Evolutionary conservation across 2,888 invertebrate species (phyloP).

Genomic region (Dendrolimus pini): DNA sequence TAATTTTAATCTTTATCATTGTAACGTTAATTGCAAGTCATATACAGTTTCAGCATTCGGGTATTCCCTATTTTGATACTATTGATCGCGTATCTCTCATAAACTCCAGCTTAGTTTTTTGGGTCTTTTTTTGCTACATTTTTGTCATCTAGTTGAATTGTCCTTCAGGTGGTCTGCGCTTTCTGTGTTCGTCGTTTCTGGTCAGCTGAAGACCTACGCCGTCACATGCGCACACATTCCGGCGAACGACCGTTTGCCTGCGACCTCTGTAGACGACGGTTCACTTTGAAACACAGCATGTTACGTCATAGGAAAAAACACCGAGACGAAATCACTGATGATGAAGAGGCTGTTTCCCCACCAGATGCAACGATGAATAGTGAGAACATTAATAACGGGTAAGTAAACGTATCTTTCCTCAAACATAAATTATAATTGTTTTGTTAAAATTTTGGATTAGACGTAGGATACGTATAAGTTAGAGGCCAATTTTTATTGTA

Average conservation of each 20-base stretch:
- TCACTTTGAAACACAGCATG: slow-evolving; percentile 97
- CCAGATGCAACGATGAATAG: slow-evolving; percentile 61
- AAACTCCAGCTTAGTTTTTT: too few species aligned
- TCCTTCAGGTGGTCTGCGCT: slow-evolving; percentile 85
- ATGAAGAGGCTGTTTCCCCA: slow-evolving; percentile 62
- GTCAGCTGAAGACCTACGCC: slow-evolving; percentile 94
- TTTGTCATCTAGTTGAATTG: too few species aligned
- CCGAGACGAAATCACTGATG: slow-evolving; percentile 74
- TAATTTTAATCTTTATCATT: too few species aligned
- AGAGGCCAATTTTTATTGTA: too few species aligned
- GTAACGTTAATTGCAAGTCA: too few species aligned
- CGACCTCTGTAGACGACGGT: slow-evolving; percentile 90
- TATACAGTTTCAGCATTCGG: too few species aligned
- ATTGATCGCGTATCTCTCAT: too few species aligned
- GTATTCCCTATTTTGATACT: too few species aligned
- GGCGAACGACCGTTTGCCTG: slow-evolving; percentile 95
- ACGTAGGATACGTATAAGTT: background rate
- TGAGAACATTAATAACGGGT: slow-evolving; percentile 58
- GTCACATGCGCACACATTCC: slow-evolving; percentile 96
- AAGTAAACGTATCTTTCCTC: slow-evolving; percentile 13
- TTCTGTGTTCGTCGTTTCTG: slow-evolving; percentile 96
- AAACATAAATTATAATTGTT: background rate
- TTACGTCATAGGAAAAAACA: slow-evolving; percentile 94
- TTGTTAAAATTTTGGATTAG: background rate
- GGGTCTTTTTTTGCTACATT: too few species aligned